Conservation (phyloP, 2,113 vertebrate species). For the Hypanus sabinus region DNA sequence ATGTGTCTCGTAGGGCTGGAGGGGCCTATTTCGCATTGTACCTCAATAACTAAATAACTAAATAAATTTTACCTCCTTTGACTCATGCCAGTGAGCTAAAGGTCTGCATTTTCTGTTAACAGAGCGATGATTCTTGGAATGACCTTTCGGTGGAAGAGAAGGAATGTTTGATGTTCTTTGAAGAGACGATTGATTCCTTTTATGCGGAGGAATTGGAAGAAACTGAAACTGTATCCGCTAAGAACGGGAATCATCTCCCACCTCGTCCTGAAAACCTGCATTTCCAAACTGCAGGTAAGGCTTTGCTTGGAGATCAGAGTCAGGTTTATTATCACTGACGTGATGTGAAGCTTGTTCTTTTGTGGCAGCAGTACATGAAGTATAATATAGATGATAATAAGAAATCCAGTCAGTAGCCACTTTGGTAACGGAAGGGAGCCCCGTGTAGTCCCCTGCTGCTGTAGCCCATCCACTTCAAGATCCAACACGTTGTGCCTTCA, state of each 20-base stretch:
- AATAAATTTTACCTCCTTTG: neutral
- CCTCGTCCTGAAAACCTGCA: neutral
- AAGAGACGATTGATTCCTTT: slow-evolving; percentile 83
- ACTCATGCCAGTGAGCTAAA: neutral
- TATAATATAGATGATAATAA: no score
- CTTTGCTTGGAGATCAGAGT: neutral
- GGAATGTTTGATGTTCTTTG: slow-evolving; percentile 84
- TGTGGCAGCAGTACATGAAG: no score
- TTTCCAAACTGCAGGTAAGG: neutral
- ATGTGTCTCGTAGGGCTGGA: no score
- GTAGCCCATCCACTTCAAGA: no score
- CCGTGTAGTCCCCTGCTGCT: no score
- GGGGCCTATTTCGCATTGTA: no score
- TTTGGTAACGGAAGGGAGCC: no score
- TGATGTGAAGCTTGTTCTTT: no score
- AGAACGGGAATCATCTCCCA: neutral
- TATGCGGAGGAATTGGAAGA: slow-evolving; percentile 61
- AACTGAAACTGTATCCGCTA: slow-evolving; percentile 36
- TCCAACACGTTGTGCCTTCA: no score
- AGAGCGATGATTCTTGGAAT: slow-evolving; percentile 77
- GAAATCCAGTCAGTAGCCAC: no score
- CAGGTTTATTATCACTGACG: no score
- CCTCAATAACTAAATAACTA: no score
- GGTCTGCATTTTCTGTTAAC: slow-evolving; percentile 29
- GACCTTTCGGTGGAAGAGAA: slow-evolving; percentile 83